These are phyloP conservation scores for Conus canariensis DNA, from an alignment of 2,888 invertebrate genomes.

Conservation along the genomic window DNA sequence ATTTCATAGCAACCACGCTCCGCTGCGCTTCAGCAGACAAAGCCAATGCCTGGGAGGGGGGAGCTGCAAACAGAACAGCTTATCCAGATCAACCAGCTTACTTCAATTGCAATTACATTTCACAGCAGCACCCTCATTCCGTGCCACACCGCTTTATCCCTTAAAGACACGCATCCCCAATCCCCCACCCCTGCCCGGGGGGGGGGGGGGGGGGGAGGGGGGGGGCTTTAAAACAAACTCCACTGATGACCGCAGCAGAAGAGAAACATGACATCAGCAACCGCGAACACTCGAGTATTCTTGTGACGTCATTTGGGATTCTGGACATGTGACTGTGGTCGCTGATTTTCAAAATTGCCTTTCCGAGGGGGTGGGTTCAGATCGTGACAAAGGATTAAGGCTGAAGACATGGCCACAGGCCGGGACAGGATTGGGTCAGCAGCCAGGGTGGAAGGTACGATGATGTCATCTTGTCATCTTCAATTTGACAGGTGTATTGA, in stretches of 20 bases:
- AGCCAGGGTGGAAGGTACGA: not conserved
- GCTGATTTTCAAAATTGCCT: not conserved
- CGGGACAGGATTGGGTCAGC: not conserved
- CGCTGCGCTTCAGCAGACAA: not conserved
- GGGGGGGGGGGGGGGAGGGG: too few relatives aligned
- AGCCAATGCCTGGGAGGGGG: not conserved
- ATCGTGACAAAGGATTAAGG: not conserved
- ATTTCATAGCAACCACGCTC: too few relatives aligned
- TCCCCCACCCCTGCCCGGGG: not conserved
- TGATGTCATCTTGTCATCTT: not conserved
- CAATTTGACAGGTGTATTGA: too few relatives aligned
- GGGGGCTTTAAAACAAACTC: too few relatives aligned
- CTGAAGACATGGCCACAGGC: not conserved
- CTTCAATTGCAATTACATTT: not conserved
- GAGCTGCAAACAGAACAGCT: not conserved
- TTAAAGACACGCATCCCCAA: not conserved
- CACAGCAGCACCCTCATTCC: not conserved
- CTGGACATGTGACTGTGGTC: not conserved
- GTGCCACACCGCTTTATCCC: too few relatives aligned
- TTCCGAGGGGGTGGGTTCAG: not conserved
- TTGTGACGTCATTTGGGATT: not conserved
- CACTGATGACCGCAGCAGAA: not conserved
- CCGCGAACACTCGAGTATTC: not conserved
- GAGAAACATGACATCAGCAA: not conserved
- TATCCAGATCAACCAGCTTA: not conserved